Evolutionary conservation across 2,113 vertebrate species (phyloP), one percentile per base, ranked within the genome.

Genomic region (Macaca mulatta): DNA sequence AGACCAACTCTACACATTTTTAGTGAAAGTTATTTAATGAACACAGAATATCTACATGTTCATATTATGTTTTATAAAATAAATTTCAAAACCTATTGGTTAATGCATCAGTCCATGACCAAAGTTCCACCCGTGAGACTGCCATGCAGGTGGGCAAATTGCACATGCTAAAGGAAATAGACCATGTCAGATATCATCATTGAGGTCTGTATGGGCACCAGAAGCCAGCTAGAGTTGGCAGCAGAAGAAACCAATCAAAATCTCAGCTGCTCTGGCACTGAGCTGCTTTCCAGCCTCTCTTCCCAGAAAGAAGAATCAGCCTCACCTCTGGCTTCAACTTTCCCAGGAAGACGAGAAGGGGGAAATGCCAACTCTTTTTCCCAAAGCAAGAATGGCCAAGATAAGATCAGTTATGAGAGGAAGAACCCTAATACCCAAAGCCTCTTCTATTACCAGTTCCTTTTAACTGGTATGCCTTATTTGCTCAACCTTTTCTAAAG

Each of bases 251-350:
- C 83, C 61, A 93, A 95, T 97, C 93, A 97, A 94, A 64, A 75
- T 72, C 87, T 97, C 96, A 97, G 97, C 97, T 97, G 97, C 50
- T 55, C 88, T 98, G 96, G 96, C 94, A 90, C 86, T 22, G 52
- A 52, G 82, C 48, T 13, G 1, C 30, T 75, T 83, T 89, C 90
- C 70, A 95, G n/a, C 85, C 88, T 83, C 80, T 88, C 67, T 94
- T 92, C 43, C 35, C 74, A 88, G 52, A 48, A 86, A 86, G 83
- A 70, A 95, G 90, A 67, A 87, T n/a, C 82, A 97, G 70, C 64
- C 69, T 92, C 81, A 95, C 92, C 95, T 69, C 89, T 97, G 92
- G 72, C 82, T 97, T 97, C 91, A 48, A 22, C 57, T 87, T 95
- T 75, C 69, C 43, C 27, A 75, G 81, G 30, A 84, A 95, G 64